Percentiles rank a stretch among this genome's conserved stretches.
Conservation (phyloP, 2,888 invertebrate species). For the Apocheima hispidaria region DNA sequence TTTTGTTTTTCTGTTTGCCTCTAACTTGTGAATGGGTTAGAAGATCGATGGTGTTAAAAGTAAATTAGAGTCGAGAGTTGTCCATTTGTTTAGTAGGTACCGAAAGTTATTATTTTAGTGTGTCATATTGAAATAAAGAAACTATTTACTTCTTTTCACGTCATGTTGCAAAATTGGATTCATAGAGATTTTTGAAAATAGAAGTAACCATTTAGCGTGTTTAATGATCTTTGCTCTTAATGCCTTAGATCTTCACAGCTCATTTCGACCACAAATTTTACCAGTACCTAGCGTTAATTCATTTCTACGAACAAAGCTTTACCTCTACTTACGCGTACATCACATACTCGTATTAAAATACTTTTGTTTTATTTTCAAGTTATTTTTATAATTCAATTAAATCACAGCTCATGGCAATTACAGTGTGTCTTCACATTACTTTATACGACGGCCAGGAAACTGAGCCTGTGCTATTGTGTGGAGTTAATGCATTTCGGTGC, state of each 20-base stretch:
- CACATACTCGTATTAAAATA: background rate
- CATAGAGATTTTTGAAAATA: background rate
- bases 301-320: background rate
- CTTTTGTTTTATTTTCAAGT: constrained; percentile 4
- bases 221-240: background rate
- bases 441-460: constrained; percentile 37
- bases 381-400: constrained; percentile 41
- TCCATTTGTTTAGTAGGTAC: constrained; percentile 26
- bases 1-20: constrained; percentile 61
- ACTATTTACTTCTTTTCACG: background rate
- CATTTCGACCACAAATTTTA: background rate
- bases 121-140: background rate
- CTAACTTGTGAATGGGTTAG: constrained; percentile 45
- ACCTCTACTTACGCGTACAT: background rate
- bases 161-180: constrained; percentile 5
- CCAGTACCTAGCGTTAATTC: background rate
- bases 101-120: background rate
- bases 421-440: constrained; percentile 40
- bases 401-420: constrained; percentile 34
- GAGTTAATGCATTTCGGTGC: constrained; percentile 50
- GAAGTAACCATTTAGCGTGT: background rate
- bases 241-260: background rate
- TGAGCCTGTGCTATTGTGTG: constrained; percentile 26
- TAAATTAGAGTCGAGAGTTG: constrained; percentile 24
- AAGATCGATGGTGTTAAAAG: constrained; percentile 44